Percentiles rank a stretch among this genome's conserved stretches.
phyloP scores from a whole-genome alignment of 2,113 vertebrate genomes.

The Corythornis cristatus region DNA sequence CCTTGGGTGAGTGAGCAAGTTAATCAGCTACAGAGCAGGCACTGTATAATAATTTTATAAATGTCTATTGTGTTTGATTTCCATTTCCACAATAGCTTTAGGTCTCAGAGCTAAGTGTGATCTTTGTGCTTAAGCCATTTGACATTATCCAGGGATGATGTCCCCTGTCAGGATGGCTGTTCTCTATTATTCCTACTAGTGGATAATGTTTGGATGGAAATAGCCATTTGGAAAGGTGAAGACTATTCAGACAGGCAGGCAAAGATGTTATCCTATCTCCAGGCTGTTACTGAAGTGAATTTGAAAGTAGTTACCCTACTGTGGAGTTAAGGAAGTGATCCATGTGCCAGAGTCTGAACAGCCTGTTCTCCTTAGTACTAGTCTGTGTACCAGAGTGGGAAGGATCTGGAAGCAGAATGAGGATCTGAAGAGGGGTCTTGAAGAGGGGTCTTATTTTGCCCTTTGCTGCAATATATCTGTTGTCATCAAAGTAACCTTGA shows the following conservation, averaged over 20 bases:
- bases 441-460: background rate
- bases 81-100: background rate
- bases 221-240: background rate
- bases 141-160: background rate
- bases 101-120: background rate
- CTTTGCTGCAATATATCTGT: background rate
- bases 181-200: background rate
- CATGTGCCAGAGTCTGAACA: background rate
- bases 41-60: background rate
- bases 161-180: background rate
- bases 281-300: background rate
- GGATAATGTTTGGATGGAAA: background rate
- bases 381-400: background rate
- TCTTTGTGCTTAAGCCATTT: background rate
- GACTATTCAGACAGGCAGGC: background rate
- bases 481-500: background rate
- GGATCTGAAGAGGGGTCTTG: background rate
- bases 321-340: background rate
- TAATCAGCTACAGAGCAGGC: constrained; percentile 34
- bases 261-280: background rate
- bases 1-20: background rate
- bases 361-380: background rate
- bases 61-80: background rate
- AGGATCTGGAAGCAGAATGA: background rate
- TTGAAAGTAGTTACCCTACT: background rate